phyloP scores from a whole-genome alignment of 2,888 invertebrate species.

The Ernsta delagoae region DNA sequence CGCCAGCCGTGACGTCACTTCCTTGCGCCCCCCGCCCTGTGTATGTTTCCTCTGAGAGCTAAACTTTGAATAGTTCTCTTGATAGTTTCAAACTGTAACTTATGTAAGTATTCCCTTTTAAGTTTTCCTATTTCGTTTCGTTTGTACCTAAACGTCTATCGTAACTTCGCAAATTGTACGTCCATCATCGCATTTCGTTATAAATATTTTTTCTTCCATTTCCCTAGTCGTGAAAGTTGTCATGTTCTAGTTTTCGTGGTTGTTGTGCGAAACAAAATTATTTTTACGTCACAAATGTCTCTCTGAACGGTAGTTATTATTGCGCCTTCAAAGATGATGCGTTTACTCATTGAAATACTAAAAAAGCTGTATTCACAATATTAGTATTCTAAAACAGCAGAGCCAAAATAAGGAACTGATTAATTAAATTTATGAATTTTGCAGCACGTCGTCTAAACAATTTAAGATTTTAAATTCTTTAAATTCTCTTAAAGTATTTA shows the following conservation, averaged over 20 bases:
- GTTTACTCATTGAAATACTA: too few relatives aligned
- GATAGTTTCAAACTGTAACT: constrained; percentile 68
- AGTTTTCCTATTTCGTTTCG: constrained; percentile 48
- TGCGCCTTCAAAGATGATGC: background rate
- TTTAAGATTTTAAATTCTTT: too few relatives aligned
- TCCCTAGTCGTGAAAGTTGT: constrained; percentile 18
- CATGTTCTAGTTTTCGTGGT: constrained; percentile 15
- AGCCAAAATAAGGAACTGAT: too few relatives aligned
- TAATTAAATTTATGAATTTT: too few relatives aligned
- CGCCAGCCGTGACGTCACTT: constrained; percentile 77
- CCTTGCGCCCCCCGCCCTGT: constrained; percentile 51
- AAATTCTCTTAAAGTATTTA: too few relatives aligned
- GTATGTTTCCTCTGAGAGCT: constrained; percentile 60
- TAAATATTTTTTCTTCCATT: constrained; percentile 15
- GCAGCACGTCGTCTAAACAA: too few relatives aligned
- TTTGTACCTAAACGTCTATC: constrained; percentile 50
- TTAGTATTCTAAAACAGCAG: too few relatives aligned
- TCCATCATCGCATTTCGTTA: constrained; percentile 34
- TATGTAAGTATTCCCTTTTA: constrained; percentile 53
- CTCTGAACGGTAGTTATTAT: background rate
- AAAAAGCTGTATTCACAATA: too few relatives aligned
- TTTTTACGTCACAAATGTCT: constrained; percentile 5
- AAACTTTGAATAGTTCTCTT: constrained; percentile 66
- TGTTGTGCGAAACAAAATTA: constrained; percentile 8
- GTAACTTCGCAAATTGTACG: constrained; percentile 48